Conservation (phyloP, 1,140 invertebrate genomes). For the Euschistus heros region DNA sequence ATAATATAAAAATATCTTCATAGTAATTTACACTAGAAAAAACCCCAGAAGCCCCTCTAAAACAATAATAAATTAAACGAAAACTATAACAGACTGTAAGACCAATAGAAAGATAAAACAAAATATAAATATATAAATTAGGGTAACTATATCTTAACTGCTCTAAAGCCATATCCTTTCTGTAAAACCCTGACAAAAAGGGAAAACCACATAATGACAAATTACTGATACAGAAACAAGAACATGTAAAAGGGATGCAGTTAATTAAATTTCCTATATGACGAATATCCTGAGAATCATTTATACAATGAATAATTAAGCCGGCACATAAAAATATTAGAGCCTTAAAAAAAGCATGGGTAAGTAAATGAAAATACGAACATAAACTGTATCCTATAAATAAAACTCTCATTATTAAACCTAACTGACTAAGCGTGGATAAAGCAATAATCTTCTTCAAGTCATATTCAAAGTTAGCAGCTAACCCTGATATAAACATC, state of each 20-base stretch:
- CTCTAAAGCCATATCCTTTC: slow-evolving; percentile 1
- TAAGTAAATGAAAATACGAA: too few species aligned
- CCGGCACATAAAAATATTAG: too few species aligned
- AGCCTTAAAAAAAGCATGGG: too few species aligned
- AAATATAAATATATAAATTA: not conserved
- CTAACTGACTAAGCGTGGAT: too few species aligned
- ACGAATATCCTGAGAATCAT: slow-evolving; percentile 10
- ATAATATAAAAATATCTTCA: not conserved
- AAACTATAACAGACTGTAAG: not conserved
- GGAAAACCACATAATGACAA: slow-evolving; percentile 9
- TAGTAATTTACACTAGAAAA: not conserved
- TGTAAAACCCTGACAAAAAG: slow-evolving; percentile 6
- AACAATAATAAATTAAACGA: not conserved
- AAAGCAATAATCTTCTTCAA: too few species aligned
- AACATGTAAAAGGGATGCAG: not conserved
- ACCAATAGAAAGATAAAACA: not conserved
- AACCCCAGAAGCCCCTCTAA: not conserved
- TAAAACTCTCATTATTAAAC: too few species aligned
- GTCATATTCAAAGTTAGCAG: too few species aligned
- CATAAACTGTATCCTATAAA: too few species aligned
- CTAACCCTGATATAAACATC: too few species aligned
- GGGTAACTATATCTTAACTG: not conserved
- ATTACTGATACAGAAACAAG: not conserved
- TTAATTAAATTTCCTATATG: slow-evolving; percentile 4
- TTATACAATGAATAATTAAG: slow-evolving; percentile 40